Percentiles rank a stretch among this genome's conserved stretches.
Evolutionary conservation across 1,140 invertebrate species (phyloP).

Genomic region (Tetraneura akinire): DNA sequence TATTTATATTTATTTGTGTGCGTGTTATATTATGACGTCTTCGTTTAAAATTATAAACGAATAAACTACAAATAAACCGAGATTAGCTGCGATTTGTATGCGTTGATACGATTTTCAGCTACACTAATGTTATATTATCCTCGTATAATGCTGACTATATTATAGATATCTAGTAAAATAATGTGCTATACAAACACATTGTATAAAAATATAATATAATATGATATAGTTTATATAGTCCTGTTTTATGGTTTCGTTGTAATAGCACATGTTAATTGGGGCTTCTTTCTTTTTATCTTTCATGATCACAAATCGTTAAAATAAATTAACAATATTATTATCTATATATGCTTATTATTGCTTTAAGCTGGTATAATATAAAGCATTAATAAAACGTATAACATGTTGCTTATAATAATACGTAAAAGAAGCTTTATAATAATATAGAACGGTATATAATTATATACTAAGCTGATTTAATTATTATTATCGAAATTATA

Average conservation of each 20-base stretch:
- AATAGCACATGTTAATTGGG: neutral
- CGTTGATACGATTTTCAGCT: too few species aligned
- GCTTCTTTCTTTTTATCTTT: slow-evolving; percentile 18
- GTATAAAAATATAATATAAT: too few species aligned
- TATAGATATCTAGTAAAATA: too few species aligned
- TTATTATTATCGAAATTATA: slow-evolving; percentile 11
- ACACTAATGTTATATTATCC: too few species aligned
- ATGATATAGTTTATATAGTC: too few species aligned
- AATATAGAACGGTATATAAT: neutral
- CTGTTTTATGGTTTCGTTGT: slow-evolving; percentile 11
- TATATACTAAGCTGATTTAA: neutral
- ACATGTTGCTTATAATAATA: slow-evolving; percentile 16
- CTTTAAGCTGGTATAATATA: neutral
- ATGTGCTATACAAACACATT: too few species aligned
- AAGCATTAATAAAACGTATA: slow-evolving; percentile 22
- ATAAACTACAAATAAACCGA: too few species aligned
- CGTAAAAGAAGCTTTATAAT: slow-evolving; percentile 12
- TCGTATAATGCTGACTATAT: too few species aligned
- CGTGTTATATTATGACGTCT: too few species aligned
- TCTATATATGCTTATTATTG: neutral
- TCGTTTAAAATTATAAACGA: too few species aligned
- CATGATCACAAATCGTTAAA: slow-evolving; percentile 1
- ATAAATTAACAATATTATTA: slow-evolving; percentile 17
- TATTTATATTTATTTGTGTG: too few species aligned
- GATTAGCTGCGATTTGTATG: too few species aligned